These are phyloP conservation scores for Gonioctena quinquepunctata DNA, from an alignment of 1,140 invertebrate genomes.

Conservation along the genomic window DNA sequence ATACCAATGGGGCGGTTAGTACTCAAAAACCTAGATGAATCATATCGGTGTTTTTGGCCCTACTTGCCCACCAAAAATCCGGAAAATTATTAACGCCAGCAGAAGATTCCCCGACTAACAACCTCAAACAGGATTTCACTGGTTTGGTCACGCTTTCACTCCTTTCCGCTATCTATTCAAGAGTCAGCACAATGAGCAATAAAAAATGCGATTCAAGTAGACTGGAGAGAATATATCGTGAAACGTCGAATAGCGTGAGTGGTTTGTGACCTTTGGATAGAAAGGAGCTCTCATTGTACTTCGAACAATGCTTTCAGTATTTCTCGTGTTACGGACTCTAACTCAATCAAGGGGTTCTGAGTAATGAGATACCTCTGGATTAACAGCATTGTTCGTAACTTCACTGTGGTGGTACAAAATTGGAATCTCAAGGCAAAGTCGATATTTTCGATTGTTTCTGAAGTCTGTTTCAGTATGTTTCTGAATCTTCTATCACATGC, in stretches of 20 bases:
- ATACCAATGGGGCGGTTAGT: no score
- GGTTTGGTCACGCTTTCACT: background rate
- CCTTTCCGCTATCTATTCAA: background rate
- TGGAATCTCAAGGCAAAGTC: no score
- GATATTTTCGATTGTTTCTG: background rate
- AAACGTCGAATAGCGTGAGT: constrained; percentile 5
- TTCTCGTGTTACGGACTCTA: background rate
- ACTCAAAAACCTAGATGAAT: no score
- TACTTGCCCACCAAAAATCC: no score
- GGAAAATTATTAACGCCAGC: no score
- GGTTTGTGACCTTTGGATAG: constrained; percentile 4
- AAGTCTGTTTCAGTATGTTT: background rate
- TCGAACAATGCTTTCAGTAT: background rate
- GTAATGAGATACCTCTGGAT: background rate
- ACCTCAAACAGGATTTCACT: background rate
- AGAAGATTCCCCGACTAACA: no score
- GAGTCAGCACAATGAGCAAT: background rate
- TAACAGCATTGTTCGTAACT: background rate
- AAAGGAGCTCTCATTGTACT: background rate
- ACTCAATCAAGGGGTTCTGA: background rate
- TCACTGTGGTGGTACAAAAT: background rate
- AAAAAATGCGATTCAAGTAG: background rate
- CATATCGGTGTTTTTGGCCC: no score
- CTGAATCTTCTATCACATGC: background rate
- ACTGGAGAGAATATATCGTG: background rate